Percentiles rank a stretch among this genome's conserved stretches.
These are phyloP conservation scores for Sphinx pinastri DNA, from an alignment of 2,888 invertebrate genomes.

Conservation along the genomic window DNA sequence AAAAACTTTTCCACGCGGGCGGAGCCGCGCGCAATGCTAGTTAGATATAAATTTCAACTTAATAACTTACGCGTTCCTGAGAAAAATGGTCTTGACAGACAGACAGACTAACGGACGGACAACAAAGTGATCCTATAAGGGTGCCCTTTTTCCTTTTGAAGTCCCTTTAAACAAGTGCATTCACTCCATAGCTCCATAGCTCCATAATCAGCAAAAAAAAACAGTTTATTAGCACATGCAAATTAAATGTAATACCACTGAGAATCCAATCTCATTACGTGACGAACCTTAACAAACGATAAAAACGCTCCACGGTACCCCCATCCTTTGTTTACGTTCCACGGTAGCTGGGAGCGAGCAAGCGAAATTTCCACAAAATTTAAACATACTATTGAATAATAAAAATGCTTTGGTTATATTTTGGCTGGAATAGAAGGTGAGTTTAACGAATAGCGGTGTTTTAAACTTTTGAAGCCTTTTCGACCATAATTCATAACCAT, in stretches of 20 bases:
- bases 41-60: no score
- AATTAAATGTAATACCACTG: conserved; percentile 15
- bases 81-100: no score
- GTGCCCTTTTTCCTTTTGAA: no score
- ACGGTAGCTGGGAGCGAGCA: neutral
- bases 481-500: no score
- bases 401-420: neutral
- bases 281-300: conserved; percentile 16
- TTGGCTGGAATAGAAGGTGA: neutral
- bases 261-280: conserved; percentile 26
- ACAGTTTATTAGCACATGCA: neutral
- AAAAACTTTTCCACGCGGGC: no score
- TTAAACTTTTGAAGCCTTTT: neutral
- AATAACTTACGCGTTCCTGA: no score
- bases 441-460: neutral
- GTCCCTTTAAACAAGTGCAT: no score
- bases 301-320: conserved; percentile 11
- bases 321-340: conserved; percentile 21
- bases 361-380: conserved; percentile 1
- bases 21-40: no score
- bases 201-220: neutral
- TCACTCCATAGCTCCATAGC: no score
- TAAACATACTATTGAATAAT: conserved; percentile 11
- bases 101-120: no score
- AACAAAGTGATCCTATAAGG: no score